phyloP scores from a whole-genome alignment of 2,113 vertebrate genomes.

The Delphinapterus leucas region DNA sequence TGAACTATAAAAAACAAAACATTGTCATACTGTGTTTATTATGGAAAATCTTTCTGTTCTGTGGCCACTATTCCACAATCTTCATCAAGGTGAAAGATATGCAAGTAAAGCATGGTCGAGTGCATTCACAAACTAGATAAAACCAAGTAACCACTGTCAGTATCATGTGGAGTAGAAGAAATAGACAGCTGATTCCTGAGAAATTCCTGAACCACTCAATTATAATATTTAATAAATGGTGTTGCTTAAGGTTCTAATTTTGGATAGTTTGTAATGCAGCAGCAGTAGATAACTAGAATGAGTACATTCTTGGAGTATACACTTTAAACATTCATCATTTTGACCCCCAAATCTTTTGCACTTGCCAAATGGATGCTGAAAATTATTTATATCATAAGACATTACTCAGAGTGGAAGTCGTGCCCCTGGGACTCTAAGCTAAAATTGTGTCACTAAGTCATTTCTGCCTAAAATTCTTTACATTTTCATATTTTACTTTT shows the following conservation, averaged over 20 bases:
- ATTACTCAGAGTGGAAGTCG: background rate
- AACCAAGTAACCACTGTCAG: background rate
- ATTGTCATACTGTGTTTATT: background rate
- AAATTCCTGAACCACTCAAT: background rate
- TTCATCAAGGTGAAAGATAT: background rate
- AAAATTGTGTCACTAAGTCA: background rate
- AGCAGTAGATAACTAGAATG: background rate
- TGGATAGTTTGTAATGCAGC: background rate
- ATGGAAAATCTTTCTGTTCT: background rate
- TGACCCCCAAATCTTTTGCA: background rate
- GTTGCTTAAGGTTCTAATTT: background rate
- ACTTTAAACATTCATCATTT: background rate
- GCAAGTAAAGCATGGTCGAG: background rate
- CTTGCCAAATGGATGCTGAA: background rate
- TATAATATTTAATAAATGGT: background rate
- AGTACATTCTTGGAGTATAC: background rate
- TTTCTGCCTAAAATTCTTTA: background rate
- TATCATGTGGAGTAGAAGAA: background rate
- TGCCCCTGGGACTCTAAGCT: background rate
- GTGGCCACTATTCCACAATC: background rate
- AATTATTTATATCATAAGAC: background rate
- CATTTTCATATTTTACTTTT: background rate
- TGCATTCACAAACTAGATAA: background rate
- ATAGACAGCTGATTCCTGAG: background rate
- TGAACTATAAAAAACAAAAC: conserved; percentile 14